These are phyloP conservation scores for Propithecus perrieri DNA, from an alignment of 2,797 vertebrate genomes.

Conservation along the genomic window DNA sequence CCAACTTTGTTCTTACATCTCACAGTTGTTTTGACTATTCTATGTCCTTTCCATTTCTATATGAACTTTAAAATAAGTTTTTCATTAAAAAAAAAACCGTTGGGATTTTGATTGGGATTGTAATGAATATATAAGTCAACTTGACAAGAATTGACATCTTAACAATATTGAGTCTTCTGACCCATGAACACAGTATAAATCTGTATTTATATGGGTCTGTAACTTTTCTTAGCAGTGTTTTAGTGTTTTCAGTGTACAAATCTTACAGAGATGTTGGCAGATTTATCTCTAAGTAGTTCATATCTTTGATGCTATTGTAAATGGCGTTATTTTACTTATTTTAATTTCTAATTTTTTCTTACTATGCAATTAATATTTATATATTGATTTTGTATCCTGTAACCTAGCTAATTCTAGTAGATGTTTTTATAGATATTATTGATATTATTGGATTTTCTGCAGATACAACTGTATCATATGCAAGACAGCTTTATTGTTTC, in stretches of 20 bases:
- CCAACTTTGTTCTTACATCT: not conserved
- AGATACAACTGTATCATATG: not conserved
- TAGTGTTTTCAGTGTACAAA: not conserved
- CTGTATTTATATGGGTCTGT: not conserved
- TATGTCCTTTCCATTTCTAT: not conserved
- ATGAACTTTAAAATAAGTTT: not conserved
- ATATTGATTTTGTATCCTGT: not conserved
- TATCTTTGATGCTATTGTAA: not conserved
- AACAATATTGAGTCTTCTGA: not conserved
- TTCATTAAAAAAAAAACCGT: not conserved
- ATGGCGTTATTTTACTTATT: not conserved
- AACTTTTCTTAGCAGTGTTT: not conserved
- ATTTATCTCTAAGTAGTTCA: not conserved
- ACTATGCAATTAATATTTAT: not conserved
- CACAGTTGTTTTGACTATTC: not conserved
- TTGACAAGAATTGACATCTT: not conserved
- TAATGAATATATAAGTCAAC: not conserved
- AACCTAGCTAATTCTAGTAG: not conserved
- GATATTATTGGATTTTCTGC: not conserved
- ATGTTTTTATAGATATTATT: not conserved
- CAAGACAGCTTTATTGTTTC: not conserved
- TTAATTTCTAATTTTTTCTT: not conserved
- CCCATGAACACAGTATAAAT: not conserved
- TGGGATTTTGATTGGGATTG: not conserved
- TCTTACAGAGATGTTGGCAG: not conserved